Conservation (phyloP, 1,140 invertebrate species). For the Macrocentrus cingulum region DNA sequence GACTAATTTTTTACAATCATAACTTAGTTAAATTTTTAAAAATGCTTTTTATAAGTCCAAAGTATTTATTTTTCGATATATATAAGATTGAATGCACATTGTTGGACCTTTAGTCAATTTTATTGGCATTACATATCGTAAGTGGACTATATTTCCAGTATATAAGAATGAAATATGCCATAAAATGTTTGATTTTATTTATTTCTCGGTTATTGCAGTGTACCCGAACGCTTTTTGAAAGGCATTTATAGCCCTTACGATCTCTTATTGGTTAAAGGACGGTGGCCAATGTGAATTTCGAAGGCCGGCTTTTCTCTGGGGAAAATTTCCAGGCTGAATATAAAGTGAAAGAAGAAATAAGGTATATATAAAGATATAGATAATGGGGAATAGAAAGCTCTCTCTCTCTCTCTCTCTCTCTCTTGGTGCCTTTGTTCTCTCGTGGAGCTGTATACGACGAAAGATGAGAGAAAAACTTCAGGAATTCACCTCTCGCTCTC, state of each 20-base stretch:
- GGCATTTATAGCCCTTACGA: background rate
- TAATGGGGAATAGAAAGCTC: background rate
- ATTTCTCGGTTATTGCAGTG: background rate
- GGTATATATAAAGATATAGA: background rate
- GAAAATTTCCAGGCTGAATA: slow-evolving; percentile 7
- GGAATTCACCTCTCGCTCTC: background rate
- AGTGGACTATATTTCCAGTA: no score
- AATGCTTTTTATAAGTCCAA: no score
- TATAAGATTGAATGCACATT: no score
- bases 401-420: no score
- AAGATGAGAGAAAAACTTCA: slow-evolving; percentile 17
- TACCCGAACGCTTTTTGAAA: no score
- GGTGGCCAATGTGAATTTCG: slow-evolving; percentile 19
- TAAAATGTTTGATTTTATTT: no score
- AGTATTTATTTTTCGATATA: no score
- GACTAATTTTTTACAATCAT: no score
- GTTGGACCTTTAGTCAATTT: no score
- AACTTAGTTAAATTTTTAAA: no score
- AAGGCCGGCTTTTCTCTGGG: slow-evolving; percentile 4
- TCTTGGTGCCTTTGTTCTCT: background rate
- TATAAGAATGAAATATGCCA: no score
- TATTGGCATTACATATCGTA: no score
- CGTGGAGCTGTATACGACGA: slow-evolving; percentile 2
- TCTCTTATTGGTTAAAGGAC: slow-evolving; percentile 14
- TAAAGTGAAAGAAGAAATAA: background rate